Evolutionary conservation across 2,888 invertebrate species (phyloP).

Genomic region (Argyresthia albistria): DNA sequence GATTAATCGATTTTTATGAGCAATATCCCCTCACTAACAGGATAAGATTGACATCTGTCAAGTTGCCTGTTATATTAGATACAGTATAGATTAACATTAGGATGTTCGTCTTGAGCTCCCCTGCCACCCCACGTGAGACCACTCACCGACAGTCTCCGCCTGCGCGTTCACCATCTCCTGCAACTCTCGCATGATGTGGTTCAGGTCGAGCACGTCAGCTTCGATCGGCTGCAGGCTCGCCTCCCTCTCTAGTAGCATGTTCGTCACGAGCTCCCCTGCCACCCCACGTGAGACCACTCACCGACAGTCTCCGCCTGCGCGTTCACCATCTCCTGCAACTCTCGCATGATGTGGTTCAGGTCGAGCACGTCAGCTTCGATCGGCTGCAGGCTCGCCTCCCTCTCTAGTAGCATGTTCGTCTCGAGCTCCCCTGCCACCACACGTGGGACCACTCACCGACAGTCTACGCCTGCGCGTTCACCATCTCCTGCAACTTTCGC

Average conservation of each 20-base stretch:
- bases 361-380: conserved; percentile 88
- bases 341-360: conserved; percentile 87
- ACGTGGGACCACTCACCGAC: conserved; percentile 82
- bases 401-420: conserved; percentile 80
- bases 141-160: conserved; percentile 80
- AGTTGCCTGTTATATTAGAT: too few species aligned
- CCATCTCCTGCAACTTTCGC: conserved; percentile 80
- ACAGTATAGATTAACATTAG: too few species aligned
- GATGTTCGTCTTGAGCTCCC: too few species aligned
- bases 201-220: conserved; percentile 85
- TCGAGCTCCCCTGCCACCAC: too few species aligned
- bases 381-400: conserved; percentile 83
- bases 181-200: conserved; percentile 86
- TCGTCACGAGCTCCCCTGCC: too few species aligned
- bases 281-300: too few species aligned
- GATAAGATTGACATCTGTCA: too few species aligned
- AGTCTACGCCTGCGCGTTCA: conserved; percentile 79
- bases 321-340: conserved; percentile 79
- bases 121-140: too few species aligned
- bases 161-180: conserved; percentile 81
- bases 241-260: conserved; percentile 86
- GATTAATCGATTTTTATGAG: too few species aligned
- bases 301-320: conserved; percentile 82
- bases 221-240: conserved; percentile 86
- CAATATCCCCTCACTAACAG: too few species aligned